Percentiles rank a stretch among this genome's conserved stretches.
These are phyloP conservation scores for Autographa gamma DNA, from an alignment of 2,888 invertebrate species.

Conservation along the genomic window DNA sequence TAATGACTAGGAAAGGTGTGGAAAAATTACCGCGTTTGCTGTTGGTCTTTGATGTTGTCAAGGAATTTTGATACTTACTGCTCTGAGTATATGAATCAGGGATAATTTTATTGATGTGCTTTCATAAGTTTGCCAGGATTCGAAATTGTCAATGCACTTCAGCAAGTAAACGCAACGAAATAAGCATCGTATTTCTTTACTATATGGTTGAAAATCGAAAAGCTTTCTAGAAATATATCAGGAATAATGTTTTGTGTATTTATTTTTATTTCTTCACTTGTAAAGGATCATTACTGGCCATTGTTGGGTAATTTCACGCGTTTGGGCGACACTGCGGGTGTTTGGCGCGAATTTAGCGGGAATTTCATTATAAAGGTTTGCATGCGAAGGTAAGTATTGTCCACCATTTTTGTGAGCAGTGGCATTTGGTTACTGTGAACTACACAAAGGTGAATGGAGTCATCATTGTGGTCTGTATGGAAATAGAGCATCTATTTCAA, in stretches of 20 bases:
- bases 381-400: conserved; percentile 69
- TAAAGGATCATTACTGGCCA: conserved; percentile 84
- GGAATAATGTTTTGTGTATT: conserved; percentile 72
- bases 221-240: conserved; percentile 54
- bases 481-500: conserved; percentile 46
- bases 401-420: conserved; percentile 66
- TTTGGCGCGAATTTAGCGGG: conserved; percentile 80
- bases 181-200: not conserved
- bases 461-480: conserved; percentile 47
- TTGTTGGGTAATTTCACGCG: conserved; percentile 87
- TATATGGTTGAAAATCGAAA: conserved; percentile 57
- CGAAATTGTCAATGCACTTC: conserved; percentile 52
- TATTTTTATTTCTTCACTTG: conserved; percentile 83
- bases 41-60: conserved; percentile 12
- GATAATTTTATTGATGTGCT: not conserved
- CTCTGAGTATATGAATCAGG: conserved; percentile 26
- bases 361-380: conserved; percentile 73
- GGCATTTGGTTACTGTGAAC: conserved; percentile 67
- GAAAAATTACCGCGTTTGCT: conserved; percentile 56
- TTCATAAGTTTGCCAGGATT: conserved; percentile 29
- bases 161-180: conserved; percentile 9
- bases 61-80: conserved; percentile 29
- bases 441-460: conserved; percentile 60
- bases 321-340: conserved; percentile 85
- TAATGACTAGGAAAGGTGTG: conserved; percentile 80